These are phyloP conservation scores for Agrilus mali DNA, from an alignment of 2,888 invertebrate species.

Conservation along the genomic window DNA sequence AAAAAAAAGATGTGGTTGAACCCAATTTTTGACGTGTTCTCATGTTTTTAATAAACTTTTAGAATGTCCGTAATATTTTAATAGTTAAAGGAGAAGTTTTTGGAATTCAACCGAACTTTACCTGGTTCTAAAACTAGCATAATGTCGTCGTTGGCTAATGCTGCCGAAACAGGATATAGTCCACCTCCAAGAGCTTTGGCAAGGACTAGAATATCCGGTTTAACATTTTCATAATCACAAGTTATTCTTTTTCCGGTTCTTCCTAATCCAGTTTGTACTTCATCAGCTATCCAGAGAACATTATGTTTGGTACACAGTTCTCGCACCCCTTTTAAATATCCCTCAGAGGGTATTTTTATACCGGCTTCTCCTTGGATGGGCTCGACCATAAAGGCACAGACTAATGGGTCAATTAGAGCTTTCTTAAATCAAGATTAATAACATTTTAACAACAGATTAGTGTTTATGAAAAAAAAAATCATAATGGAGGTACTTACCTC, in stretches of 20 bases:
- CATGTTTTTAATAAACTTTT: too few species aligned
- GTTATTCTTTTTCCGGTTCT: constrained; percentile 66
- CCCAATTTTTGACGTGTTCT: too few species aligned
- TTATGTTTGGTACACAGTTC: constrained; percentile 64
- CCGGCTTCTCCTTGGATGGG: constrained; percentile 84
- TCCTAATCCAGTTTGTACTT: constrained; percentile 74
- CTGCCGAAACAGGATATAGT: constrained; percentile 57
- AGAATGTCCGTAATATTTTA: too few species aligned
- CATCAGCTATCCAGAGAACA: constrained; percentile 73
- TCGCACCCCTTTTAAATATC: constrained; percentile 58
- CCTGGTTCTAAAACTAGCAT: constrained; percentile 64
- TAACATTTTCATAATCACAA: constrained; percentile 60
- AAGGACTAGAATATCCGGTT: constrained; percentile 63
- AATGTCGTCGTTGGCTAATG: constrained; percentile 57
- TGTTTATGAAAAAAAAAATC: not conserved
- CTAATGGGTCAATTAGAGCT: constrained; percentile 48
- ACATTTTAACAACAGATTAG: not conserved
- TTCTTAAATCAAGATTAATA: constrained; percentile 27
- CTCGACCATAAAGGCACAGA: constrained; percentile 77
- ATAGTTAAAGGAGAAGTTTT: too few species aligned
- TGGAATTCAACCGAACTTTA: constrained; percentile 21
- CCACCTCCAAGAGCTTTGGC: constrained; percentile 81
- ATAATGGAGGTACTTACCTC: constrained; percentile 40
- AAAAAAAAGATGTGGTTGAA: too few species aligned
- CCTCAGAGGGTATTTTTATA: constrained; percentile 58